A percentile compares a stretch with the other conserved stretches of the same genome.
Evolutionary conservation across 2,797 vertebrate species (phyloP).

Genomic region (Myioborus melanocephalus): DNA sequence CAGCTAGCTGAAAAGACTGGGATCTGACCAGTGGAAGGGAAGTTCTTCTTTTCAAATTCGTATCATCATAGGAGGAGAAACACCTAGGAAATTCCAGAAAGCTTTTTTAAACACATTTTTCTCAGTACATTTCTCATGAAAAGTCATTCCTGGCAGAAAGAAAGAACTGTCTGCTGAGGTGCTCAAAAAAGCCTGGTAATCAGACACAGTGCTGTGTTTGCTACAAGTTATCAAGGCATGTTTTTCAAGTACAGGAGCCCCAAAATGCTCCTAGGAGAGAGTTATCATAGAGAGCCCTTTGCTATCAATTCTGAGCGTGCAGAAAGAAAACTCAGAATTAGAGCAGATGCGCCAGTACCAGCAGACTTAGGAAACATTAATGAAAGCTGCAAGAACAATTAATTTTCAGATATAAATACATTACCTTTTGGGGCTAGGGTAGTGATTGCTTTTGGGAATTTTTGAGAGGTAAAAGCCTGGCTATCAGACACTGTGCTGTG

Average conservation of each 20-base stretch:
- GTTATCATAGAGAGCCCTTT: rapidly evolving
- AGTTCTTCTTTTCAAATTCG: slow-evolving; percentile 93
- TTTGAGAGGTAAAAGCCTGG: slow-evolving; percentile 55
- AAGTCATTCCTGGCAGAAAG: not conserved
- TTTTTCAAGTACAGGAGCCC: not conserved
- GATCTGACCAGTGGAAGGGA: slow-evolving; percentile 93
- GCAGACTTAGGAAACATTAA: not conserved
- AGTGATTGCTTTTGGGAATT: slow-evolving; percentile 91
- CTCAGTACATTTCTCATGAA: not conserved
- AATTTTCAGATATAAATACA: not conserved
- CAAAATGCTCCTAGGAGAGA: not conserved
- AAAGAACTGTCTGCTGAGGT: not conserved
- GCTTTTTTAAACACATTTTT: not conserved
- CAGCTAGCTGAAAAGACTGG: slow-evolving; percentile 91
- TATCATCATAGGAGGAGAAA: slow-evolving; percentile 97
- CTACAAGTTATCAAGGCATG: not conserved
- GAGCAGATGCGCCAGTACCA: not conserved
- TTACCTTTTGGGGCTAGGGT: slow-evolving; percentile 96
- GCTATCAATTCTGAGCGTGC: not conserved
- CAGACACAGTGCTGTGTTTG: not conserved
- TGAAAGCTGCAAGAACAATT: not conserved
- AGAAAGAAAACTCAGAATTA: not conserved
- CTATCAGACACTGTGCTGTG: no score
- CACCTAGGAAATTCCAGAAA: slow-evolving; percentile 76
- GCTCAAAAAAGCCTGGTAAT: not conserved